Evolutionary conservation across 2,797 vertebrate genomes (phyloP).

Genomic region (Acanthurus tractus): DNA sequence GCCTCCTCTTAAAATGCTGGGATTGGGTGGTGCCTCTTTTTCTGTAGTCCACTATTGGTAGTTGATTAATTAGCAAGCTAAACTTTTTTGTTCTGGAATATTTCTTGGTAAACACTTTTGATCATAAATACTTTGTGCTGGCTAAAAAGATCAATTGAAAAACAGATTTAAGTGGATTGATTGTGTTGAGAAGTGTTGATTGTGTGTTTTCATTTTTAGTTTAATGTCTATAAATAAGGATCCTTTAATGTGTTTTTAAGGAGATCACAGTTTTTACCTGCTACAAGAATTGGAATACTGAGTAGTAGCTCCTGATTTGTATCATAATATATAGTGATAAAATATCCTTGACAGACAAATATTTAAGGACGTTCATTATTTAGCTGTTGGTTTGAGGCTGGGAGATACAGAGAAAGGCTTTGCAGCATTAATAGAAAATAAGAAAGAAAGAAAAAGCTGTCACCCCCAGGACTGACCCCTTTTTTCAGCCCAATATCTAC

Average conservation of each 20-base stretch:
- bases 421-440: not conserved
- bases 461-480: not conserved
- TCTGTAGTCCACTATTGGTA: no score
- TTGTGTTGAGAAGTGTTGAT: no score
- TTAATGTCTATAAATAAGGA: no score
- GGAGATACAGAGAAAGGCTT: not conserved
- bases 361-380: slow-evolving; percentile 8
- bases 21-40: not conserved
- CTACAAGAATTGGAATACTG: not conserved
- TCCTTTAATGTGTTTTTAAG: not conserved
- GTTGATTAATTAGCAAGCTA: not conserved
- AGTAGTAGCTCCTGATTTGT: not conserved
- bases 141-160: no score
- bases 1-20: not conserved
- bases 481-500: slow-evolving; percentile 15
- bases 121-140: no score
- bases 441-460: not conserved
- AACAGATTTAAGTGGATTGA: no score
- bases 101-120: not conserved
- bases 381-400: slow-evolving; percentile 1
- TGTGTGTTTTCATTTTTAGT: no score
- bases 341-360: slow-evolving; percentile 2
- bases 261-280: not conserved
- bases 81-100: not conserved
- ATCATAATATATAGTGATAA: not conserved